A percentile compares a stretch with the other conserved stretches of the same genome.
Evolutionary conservation across 2,113 vertebrate species (phyloP).

Genomic region (Silurus asotus): DNA sequence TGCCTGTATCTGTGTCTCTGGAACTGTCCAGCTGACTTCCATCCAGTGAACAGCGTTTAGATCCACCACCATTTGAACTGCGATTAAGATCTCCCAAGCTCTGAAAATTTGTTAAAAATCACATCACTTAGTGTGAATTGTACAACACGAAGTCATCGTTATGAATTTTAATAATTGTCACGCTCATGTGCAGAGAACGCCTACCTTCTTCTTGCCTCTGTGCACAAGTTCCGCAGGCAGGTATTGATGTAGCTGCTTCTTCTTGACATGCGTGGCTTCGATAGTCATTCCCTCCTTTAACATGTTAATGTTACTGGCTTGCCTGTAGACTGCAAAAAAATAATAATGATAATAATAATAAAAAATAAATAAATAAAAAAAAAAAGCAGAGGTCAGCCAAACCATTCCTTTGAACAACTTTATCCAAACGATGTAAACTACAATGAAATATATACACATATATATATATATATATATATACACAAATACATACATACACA

Average conservation of each 20-base stretch:
- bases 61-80: conserved; percentile 74
- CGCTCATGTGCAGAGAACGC: background rate
- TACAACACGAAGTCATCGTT: background rate
- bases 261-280: conserved; percentile 92
- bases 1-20: conserved; percentile 81
- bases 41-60: conserved; percentile 82
- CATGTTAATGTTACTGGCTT: conserved; percentile 92
- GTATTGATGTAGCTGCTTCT: conserved; percentile 92
- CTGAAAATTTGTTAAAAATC: conserved; percentile 58
- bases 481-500: background rate
- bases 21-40: conserved; percentile 80
- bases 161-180: background rate
- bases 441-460: background rate
- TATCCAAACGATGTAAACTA: background rate
- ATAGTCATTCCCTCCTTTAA: conserved; percentile 96
- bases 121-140: background rate
- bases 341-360: too few species aligned
- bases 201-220: conserved; percentile 88
- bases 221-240: conserved; percentile 88
- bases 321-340: conserved; percentile 89
- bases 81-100: conserved; percentile 81
- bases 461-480: background rate
- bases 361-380: too few species aligned
- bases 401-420: background rate
- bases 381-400: background rate